Evolutionary conservation across 2,888 invertebrate species (phyloP), one percentile per base, ranked within the genome.

Genomic region (Perdita meconis): DNA sequence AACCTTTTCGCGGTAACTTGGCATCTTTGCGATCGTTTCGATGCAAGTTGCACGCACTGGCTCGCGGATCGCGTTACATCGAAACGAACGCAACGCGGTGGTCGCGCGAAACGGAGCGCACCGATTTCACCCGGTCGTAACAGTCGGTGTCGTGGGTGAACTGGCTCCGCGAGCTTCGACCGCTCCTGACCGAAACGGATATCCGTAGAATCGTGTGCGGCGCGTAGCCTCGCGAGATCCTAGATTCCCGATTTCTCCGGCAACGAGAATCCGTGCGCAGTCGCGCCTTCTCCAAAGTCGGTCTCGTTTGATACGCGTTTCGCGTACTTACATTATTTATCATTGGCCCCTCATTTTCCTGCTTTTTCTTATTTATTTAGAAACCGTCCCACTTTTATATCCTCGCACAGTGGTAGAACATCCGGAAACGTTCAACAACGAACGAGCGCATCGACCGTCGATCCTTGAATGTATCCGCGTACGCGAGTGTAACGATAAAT

Each of bases 81-180:
- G 55, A 19, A n/a, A 13, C 24, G 34, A 2, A 19, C 26, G 19
- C 16, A 38, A 30, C 53, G n/a, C 34, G 4, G 19, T 8, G 16
- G 36, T 44, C 38, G 34, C 22, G 26, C 47, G 44, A 40, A 68
- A 68, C 44, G n/a, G 57, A 47, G 55, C 22, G n/a, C 30, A n/a
- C 22, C 56, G 79, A 82, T 81, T 78, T 64, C 63, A n/a, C 61
- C 75, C 56, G 55, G 40, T 22, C 53, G 73, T 42, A 61, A 81
- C 80, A 72, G 34, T 26, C 73, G 57, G 34, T 69, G 61, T 78
- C 69, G 80, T 68, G 64, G 80, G 78, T 70, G 75, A 66, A 80
- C 66, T 53, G 63, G 80, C 65, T 60, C 22, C 51, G 47, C 64
- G 53, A 50, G 50, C 51, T 76, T 63, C 76, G 68, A 42, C 47